Conservation (phyloP, 2,113 vertebrate genomes). For the Neomonachus schauinslandi region DNA sequence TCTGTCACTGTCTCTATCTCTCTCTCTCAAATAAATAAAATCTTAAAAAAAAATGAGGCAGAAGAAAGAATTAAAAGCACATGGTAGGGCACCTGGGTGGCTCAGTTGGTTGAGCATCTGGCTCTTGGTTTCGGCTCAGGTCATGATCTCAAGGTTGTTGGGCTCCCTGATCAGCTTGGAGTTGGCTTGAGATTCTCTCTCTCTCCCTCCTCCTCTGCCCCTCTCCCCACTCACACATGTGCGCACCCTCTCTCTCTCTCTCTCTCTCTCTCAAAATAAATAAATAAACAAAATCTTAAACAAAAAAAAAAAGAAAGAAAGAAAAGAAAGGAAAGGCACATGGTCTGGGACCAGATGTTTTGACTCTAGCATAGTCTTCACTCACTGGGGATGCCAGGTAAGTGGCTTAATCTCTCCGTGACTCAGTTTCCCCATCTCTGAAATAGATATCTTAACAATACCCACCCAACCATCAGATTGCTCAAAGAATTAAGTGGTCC, state of each 20-base stretch:
- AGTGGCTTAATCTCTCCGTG: neutral
- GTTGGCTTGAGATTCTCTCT: neutral
- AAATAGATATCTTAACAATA: neutral
- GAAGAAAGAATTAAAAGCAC: neutral
- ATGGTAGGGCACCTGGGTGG: neutral
- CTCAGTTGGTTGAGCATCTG: neutral
- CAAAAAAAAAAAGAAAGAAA: neutral
- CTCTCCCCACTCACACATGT: neutral
- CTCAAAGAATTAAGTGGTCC: neutral
- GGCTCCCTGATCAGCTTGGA: neutral
- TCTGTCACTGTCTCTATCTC: neutral
- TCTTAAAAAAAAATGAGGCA: neutral
- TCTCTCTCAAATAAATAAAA: neutral
- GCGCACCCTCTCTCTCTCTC: no score
- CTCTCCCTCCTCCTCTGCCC: neutral
- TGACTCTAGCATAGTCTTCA: fast-evolving
- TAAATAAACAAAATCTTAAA: neutral
- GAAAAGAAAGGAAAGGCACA: neutral
- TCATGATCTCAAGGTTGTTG: neutral
- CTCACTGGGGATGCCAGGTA: neutral
- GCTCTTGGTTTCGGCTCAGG: neutral
- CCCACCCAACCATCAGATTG: neutral
- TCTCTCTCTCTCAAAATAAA: neutral
- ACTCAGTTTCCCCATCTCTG: neutral
- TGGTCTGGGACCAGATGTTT: neutral